A percentile compares a stretch with the other conserved stretches of the same genome.
Evolutionary conservation across 2,797 vertebrate genomes (phyloP).

Genomic region (Dallia pectoralis): DNA sequence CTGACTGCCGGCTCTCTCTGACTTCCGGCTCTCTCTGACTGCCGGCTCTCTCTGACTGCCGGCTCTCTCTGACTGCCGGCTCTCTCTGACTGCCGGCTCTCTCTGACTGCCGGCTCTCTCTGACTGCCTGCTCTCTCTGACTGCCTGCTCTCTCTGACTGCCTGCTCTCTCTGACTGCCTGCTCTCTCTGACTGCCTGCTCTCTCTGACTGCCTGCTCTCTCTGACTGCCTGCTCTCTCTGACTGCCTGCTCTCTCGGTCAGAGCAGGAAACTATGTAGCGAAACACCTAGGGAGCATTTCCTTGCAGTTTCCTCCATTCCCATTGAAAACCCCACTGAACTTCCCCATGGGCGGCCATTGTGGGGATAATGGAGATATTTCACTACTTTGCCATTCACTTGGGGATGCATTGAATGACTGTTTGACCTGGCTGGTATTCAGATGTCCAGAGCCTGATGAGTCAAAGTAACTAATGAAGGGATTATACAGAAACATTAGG

Average conservation of each 20-base stretch:
- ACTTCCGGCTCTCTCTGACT: no score
- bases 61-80: no score
- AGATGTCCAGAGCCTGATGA: conserved; percentile 43
- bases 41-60: no score
- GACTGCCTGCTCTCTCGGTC: background rate
- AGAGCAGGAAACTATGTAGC: conserved; percentile 22
- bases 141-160: no score
- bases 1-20: background rate
- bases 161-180: no score
- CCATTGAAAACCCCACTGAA: conserved; percentile 30
- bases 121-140: no score
- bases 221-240: no score
- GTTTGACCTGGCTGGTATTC: conserved; percentile 43
- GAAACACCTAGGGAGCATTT: conserved; percentile 38
- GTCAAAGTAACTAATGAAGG: conserved; percentile 53
- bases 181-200: no score
- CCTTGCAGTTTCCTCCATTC: conserved; percentile 25
- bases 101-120: no score
- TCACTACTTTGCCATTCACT: conserved; percentile 25
- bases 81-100: no score
- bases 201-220: no score
- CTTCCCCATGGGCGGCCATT: conserved; percentile 31
- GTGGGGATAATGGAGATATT: conserved; percentile 9
- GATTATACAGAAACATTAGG: conserved; percentile 62
- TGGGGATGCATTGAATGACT: conserved; percentile 45